Evolutionary conservation across 1,140 invertebrate species (phyloP).

Genomic region (Camponotus floridanus): DNA sequence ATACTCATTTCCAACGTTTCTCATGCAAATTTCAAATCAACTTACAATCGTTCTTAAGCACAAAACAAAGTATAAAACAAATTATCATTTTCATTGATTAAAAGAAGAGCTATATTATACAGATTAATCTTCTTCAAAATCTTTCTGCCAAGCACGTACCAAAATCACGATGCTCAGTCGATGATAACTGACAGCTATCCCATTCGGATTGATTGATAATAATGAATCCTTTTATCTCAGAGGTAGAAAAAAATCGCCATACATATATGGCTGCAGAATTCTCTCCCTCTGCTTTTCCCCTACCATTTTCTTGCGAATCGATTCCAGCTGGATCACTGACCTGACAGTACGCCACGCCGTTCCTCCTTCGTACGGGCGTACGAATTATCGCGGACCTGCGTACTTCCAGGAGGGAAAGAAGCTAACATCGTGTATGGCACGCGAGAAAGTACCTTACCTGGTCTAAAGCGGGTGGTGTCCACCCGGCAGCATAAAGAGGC

Average conservation of each 20-base stretch:
- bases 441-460: conserved; percentile 6
- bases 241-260: conserved; percentile 38
- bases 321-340: conserved; percentile 75
- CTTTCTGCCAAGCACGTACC: not conserved
- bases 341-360: conserved; percentile 63
- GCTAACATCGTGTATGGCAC: conserved; percentile 5
- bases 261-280: conserved; percentile 20
- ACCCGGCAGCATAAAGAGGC: not conserved
- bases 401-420: not conserved
- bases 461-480: conserved; percentile 25
- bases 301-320: conserved; percentile 69
- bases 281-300: conserved; percentile 5
- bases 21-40: not conserved
- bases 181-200: conserved; percentile 20
- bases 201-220: conserved; percentile 48
- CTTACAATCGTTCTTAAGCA: not conserved
- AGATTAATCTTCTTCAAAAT: conserved; percentile 21
- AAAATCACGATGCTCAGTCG: conserved; percentile 13
- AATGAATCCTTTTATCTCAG: conserved; percentile 39
- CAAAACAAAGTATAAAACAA: not conserved
- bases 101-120: conserved; percentile 4
- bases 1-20: not conserved
- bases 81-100: not conserved
- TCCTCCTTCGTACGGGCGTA: conserved; percentile 66
- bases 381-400: conserved; percentile 65